Evolutionary conservation across 2,888 invertebrate genomes (phyloP), one percentile per base, ranked within the genome.

Genomic region (Catotricha subobsoleta): DNA sequence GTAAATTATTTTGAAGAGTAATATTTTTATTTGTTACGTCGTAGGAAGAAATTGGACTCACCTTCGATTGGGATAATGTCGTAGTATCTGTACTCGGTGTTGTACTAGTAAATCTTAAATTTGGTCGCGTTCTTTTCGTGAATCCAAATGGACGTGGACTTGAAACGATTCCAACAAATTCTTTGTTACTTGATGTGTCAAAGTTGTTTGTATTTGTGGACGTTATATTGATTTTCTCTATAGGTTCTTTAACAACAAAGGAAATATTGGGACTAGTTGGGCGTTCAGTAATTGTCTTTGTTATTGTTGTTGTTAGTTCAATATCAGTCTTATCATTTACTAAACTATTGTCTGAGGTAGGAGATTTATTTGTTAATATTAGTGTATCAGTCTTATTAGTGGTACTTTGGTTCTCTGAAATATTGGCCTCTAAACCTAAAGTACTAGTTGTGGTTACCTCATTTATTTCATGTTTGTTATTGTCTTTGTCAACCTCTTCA

Each of bases 91-190:
- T 47, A 23, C 45, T 41, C 34, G 48, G 45, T 38, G 53, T 43
- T 16, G 51, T 49, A 31, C 51, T 42, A 25, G 50, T 47, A 41
- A 52, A 46, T 18, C 51, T 46, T 21, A 42, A 40, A 40, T 43
- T 38, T 34, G 23, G 27, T n/a, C 33, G 36, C 48, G 56, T 62
- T 50, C 66, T 57, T 49, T 66, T 57, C 30, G 63, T 60, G 48
- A 62, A 67, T 52, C 67, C 65, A 52, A 68, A 69, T 18, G 68
- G 68, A 55, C 68, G 58, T 47, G 68, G 67, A 56, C 67, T 67
- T 49, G 67, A 64, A 46, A 68, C 60, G 40, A 58, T 53, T 40
- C 61, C 58, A 43, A 57, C 45, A 48, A 52, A 49, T 36, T 3
- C 36, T 3, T 13, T 13, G 20, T 31, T 16, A 9, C 4, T 6